Evolutionary conservation across 1,140 invertebrate genomes (phyloP).

Genomic region (Augochlora pura): DNA sequence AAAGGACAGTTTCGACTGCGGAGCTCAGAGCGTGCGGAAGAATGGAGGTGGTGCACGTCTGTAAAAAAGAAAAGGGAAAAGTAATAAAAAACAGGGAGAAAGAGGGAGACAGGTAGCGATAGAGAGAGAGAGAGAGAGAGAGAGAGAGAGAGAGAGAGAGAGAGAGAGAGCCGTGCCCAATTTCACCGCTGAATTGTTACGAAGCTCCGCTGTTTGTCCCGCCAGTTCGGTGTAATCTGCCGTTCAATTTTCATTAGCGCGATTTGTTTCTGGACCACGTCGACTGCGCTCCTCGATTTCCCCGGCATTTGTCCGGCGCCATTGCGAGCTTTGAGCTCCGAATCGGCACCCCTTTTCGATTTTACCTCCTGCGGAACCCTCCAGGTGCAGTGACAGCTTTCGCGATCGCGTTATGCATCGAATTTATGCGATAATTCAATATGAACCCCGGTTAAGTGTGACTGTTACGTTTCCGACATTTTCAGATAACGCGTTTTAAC

Average conservation of each 20-base stretch:
- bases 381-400: too few relatives aligned
- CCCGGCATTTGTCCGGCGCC: background rate
- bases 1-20: slow-evolving; percentile 21
- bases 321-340: background rate
- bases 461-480: too few relatives aligned
- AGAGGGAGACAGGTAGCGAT: background rate
- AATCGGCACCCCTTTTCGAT: too few relatives aligned
- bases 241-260: slow-evolving; percentile 51
- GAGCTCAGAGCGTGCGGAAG: slow-evolving; percentile 26
- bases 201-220: slow-evolving; percentile 50
- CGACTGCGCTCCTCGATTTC: background rate
- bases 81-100: background rate
- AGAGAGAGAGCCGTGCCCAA: slow-evolving; percentile 36
- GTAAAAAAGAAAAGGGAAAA: background rate
- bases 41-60: slow-evolving; percentile 32
- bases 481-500: too few relatives aligned
- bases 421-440: too few relatives aligned
- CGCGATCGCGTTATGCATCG: too few relatives aligned
- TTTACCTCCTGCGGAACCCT: too few relatives aligned
- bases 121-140: background rate
- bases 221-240: slow-evolving; percentile 38
- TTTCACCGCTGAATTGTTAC: slow-evolving; percentile 59
- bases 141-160: too few relatives aligned
- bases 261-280: slow-evolving; percentile 50
- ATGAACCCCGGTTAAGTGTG: too few relatives aligned